Evolutionary conservation across 2,888 invertebrate genomes (phyloP), one percentile per base, ranked within the genome.

Genomic region (Temnothorax rugatulus): DNA sequence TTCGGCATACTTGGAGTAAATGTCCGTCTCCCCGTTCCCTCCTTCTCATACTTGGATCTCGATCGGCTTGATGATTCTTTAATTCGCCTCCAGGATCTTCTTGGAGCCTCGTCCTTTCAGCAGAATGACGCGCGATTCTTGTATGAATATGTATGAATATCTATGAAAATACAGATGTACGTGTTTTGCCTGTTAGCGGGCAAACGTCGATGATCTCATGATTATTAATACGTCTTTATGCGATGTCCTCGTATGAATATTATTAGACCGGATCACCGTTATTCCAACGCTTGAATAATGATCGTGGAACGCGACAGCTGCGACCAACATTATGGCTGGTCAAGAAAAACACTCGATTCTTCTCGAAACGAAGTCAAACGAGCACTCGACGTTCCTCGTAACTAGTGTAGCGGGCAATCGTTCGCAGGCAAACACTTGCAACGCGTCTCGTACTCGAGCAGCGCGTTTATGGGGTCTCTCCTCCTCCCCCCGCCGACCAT

Each of bases 81-180:
- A 59, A 59, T 38, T 52, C 21, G 18, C 54, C 21, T 54, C 52
- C 13, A 5, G n/a, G 50, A 34, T 29, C 13, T 29, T 59, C 61
- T 61, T 38, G 8, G 25, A 38, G 13, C n/a, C 34, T 25, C 71
- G 47, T 34, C 18, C 47, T 81, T 59, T 79, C 47, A 18, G 18
- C 34, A 5, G 21, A 44, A 21, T 18, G 73, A 73, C 47, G 21
- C 7, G 34, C 13, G 8, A 9, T 21, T 29, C 25, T 57, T 21
- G 15, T 21, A 81, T 73, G n/a, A 77, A 79, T 79, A 79, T 79
- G 59, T 50, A 50, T 79, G 38, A 71, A 79, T 29, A 29, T 29
- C 0, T 50, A 50, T 79, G 47, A 71, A 79, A 47, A 47, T 79
- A 57, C 3, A 2, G 0, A 54, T 29, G 25, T 44, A 34, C 8